These are phyloP conservation scores for Globodera rostochiensis DNA, from an alignment of 1,140 invertebrate genomes.

Conservation along the genomic window DNA sequence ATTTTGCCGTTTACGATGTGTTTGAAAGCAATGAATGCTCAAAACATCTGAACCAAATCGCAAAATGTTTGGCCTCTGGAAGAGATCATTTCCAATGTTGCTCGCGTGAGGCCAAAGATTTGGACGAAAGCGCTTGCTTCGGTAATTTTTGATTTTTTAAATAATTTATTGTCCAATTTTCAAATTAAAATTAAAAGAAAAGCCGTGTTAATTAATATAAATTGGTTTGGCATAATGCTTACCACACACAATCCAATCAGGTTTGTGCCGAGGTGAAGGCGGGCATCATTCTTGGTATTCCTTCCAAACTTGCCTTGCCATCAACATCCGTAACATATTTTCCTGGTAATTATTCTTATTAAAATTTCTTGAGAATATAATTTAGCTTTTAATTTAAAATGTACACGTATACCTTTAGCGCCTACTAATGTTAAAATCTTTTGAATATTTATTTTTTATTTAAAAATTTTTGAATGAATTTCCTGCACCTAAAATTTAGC, in stretches of 20 bases:
- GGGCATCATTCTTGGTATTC: background rate
- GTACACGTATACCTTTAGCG: too few relatives aligned
- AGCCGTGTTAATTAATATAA: too few relatives aligned
- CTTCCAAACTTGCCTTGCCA: conserved; percentile 23
- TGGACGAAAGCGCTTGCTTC: conserved; percentile 25
- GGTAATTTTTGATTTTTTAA: conserved; percentile 12
- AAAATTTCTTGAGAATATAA: too few relatives aligned
- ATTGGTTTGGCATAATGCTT: too few relatives aligned
- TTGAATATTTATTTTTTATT: too few relatives aligned
- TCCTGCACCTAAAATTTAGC: too few relatives aligned
- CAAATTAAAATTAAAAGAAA: background rate
- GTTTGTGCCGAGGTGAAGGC: conserved; percentile 21
- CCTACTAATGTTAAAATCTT: too few relatives aligned
- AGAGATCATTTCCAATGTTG: conserved; percentile 24
- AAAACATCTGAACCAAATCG: conserved; percentile 17
- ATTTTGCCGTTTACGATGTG: conserved; percentile 29
- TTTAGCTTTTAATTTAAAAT: too few relatives aligned
- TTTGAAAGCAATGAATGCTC: conserved; percentile 28
- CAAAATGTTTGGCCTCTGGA: conserved; percentile 26
- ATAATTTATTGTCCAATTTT: background rate
- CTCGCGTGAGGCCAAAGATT: conserved; percentile 25
- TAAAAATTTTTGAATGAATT: background rate
- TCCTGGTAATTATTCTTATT: conserved; percentile 9
- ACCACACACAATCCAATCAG: background rate
- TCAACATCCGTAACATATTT: conserved; percentile 20